phyloP scores from a whole-genome alignment of 2,888 invertebrate genomes.

The Chrysolina americana region DNA sequence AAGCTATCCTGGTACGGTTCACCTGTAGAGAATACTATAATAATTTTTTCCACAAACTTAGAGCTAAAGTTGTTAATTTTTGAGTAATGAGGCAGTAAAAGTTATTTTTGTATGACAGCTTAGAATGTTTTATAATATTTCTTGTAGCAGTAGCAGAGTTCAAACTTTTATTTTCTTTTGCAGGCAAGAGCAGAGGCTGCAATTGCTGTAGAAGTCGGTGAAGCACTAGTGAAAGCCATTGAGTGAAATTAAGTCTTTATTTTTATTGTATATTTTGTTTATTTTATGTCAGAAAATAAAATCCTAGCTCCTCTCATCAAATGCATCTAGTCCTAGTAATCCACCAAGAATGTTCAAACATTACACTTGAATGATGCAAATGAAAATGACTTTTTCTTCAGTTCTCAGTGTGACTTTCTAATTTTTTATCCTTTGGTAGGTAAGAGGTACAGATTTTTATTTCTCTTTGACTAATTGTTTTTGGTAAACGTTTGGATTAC shows the following conservation, averaged over 20 bases:
- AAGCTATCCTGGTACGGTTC: too few species aligned
- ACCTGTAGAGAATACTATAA: too few species aligned
- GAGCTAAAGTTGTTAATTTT: too few species aligned
- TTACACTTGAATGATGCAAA: neutral
- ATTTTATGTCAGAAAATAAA: conserved; percentile 42
- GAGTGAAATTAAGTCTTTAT: conserved; percentile 68
- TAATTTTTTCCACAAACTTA: too few species aligned
- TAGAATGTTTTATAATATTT: neutral
- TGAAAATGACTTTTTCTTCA: neutral
- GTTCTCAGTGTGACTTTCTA: too few species aligned
- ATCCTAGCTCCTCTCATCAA: conserved; percentile 23
- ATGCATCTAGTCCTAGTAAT: neutral
- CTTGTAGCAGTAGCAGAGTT: too few species aligned
- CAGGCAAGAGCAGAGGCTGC: conserved; percentile 90
- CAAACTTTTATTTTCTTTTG: conserved; percentile 52
- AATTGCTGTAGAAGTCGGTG: conserved; percentile 94
- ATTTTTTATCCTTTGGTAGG: too few species aligned
- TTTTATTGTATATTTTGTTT: conserved; percentile 41
- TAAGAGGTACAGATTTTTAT: too few species aligned
- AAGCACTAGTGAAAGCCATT: conserved; percentile 91
- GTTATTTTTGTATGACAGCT: neutral
- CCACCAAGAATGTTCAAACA: neutral
- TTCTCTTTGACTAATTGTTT: too few species aligned
- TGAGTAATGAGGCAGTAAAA: too few species aligned
- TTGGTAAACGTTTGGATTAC: too few species aligned